These are phyloP conservation scores for Halcyon chelicuti DNA, from an alignment of 2,797 vertebrate species.

Conservation along the genomic window DNA sequence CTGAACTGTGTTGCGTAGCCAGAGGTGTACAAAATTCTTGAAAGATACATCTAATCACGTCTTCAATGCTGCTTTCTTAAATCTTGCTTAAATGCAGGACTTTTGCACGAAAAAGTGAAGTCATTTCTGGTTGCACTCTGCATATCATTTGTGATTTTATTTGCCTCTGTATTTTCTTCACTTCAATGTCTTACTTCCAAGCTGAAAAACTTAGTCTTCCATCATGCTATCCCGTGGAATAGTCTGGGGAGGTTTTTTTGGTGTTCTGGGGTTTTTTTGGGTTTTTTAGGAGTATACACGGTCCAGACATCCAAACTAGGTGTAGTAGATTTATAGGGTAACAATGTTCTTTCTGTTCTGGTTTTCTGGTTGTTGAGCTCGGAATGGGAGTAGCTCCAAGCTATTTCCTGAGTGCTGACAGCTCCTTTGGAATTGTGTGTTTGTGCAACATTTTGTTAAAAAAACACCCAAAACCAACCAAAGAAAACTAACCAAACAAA, in stretches of 20 bases:
- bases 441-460: background rate
- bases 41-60: background rate
- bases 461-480: background rate
- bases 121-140: background rate
- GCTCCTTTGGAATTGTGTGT: background rate
- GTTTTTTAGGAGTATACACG: background rate
- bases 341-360: background rate
- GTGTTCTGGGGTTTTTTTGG: background rate
- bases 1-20: background rate
- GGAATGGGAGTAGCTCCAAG: background rate
- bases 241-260: background rate
- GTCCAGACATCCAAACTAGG: background rate
- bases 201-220: background rate
- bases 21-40: background rate
- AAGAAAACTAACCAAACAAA: too few relatives aligned
- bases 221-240: background rate
- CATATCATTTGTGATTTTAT: background rate
- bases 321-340: background rate
- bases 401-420: background rate
- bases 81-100: background rate
- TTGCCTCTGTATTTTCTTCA: background rate
- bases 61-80: background rate
- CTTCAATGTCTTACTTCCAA: background rate
- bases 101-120: accelerated
- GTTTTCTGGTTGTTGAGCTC: background rate